phyloP scores from a whole-genome alignment of 2,888 invertebrate genomes.

The Iphiclides podalirius region DNA sequence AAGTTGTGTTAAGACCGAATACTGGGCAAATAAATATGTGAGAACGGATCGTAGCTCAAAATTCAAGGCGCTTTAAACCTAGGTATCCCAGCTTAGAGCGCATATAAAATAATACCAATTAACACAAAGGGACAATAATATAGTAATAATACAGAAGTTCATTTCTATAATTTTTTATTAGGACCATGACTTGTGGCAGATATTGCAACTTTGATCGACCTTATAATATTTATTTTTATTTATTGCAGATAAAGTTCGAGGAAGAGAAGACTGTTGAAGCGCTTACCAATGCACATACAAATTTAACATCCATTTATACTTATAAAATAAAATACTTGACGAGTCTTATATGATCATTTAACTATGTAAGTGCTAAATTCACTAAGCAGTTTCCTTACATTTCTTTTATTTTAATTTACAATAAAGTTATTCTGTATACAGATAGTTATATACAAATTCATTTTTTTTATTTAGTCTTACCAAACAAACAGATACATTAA shows the following conservation, averaged over 20 bases:
- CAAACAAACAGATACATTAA: too few relatives aligned
- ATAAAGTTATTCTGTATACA: too few relatives aligned
- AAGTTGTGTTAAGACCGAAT: too few relatives aligned
- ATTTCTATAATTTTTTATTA: constrained; percentile 3
- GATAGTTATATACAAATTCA: too few relatives aligned
- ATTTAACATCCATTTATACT: background rate
- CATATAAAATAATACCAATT: too few relatives aligned
- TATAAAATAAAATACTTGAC: background rate
- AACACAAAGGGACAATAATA: too few relatives aligned
- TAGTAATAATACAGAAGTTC: background rate
- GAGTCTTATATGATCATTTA: background rate
- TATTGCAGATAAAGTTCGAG: constrained; percentile 2
- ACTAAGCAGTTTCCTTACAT: background rate
- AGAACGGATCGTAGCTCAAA: too few relatives aligned
- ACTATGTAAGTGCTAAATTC: background rate
- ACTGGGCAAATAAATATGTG: too few relatives aligned
- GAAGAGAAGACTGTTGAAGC: constrained; percentile 2
- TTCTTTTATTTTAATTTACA: too few relatives aligned
- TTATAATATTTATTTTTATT: background rate
- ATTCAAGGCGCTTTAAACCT: too few relatives aligned
- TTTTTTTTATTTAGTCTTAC: too few relatives aligned
- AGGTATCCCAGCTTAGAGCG: too few relatives aligned
- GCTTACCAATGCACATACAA: background rate
- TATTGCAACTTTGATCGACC: background rate
- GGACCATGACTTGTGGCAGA: background rate